Evolutionary conservation across 2,797 vertebrate species (phyloP).

Genomic region (Mycteria americana): DNA sequence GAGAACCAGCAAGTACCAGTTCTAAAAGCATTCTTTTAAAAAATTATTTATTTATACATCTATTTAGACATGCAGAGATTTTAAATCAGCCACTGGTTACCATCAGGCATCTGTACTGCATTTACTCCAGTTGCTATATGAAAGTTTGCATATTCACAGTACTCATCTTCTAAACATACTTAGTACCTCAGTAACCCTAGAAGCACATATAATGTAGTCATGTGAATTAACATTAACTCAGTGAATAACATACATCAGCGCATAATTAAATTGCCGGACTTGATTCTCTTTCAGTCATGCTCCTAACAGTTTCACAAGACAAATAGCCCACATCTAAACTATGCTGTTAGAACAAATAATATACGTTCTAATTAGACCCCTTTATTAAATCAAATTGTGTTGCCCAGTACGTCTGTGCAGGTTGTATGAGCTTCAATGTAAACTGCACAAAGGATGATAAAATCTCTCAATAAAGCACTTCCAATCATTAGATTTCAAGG

Average conservation of each 20-base stretch:
- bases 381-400: not conserved
- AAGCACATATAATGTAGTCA: not conserved
- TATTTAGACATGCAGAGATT: not conserved
- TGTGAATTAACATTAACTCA: conserved; percentile 9
- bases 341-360: not conserved
- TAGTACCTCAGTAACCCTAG: not conserved
- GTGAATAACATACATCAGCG: not conserved
- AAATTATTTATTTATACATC: not conserved
- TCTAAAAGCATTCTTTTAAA: not conserved
- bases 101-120: not conserved
- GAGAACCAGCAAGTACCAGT: not conserved
- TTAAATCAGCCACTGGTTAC: not conserved
- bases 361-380: not conserved
- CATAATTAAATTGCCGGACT: conserved; percentile 1
- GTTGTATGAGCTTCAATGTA: not conserved
- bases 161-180: not conserved
- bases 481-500: not conserved
- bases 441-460: not conserved
- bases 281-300: conserved; percentile 17
- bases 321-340: not conserved
- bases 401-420: not conserved
- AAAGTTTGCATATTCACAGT: not conserved
- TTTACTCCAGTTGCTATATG: not conserved
- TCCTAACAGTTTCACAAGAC: not conserved
- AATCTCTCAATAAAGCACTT: conserved; percentile 6